Conservation (phyloP, 2,113 vertebrate species). For the Nannobrachium achirus region DNA sequence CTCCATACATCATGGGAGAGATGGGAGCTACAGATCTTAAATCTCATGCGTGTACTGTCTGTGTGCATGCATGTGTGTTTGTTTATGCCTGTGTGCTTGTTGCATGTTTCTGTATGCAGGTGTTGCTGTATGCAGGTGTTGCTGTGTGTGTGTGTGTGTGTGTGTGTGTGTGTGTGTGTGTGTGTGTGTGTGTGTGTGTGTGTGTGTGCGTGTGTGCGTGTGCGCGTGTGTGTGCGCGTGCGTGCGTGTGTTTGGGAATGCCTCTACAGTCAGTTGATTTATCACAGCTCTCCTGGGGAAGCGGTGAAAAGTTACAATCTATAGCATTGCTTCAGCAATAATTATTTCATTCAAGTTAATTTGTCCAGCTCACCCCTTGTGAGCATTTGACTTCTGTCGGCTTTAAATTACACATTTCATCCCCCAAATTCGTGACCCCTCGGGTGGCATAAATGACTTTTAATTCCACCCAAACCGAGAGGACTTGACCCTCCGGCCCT, state of each 20-base stretch:
- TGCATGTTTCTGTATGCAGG: too few species aligned
- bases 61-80: constrained; percentile 9
- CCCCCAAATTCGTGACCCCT: constrained; percentile 10
- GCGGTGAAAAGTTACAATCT: background rate
- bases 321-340: background rate
- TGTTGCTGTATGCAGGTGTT: background rate
- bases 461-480: constrained; percentile 28
- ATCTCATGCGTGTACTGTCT: constrained; percentile 1
- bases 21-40: background rate
- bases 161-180: constrained; percentile 5
- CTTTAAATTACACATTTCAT: background rate
- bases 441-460: constrained; percentile 13
- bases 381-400: background rate
- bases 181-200: background rate
- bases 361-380: constrained; percentile 11
- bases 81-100: background rate
- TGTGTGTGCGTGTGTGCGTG: background rate
- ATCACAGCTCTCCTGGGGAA: background rate
- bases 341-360: constrained; percentile 39
- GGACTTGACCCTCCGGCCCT: constrained; percentile 16
- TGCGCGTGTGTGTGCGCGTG: background rate
- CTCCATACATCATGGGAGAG: constrained; percentile 30
- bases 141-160: constrained; percentile 7
- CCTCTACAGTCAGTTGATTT: background rate
- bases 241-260: background rate